phyloP scores from a whole-genome alignment of 2,797 vertebrate species.

The Rhabdomys pumilio region DNA sequence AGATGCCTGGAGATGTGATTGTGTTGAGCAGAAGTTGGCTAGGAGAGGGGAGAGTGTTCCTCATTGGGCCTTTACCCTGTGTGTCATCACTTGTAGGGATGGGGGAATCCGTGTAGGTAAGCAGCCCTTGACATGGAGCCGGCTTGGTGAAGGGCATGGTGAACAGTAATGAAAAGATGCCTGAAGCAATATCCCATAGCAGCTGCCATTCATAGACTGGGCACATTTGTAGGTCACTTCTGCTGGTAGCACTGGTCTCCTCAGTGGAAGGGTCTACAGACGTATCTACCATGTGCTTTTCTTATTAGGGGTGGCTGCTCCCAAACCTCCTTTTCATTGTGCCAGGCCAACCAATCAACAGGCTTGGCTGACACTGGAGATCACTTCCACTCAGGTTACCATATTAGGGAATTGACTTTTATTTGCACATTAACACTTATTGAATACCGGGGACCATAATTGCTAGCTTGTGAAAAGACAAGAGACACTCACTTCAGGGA shows the following conservation, averaged over 20 bases:
- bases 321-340: neutral
- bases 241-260: conserved; percentile 15
- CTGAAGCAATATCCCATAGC: neutral
- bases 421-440: neutral
- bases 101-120: neutral
- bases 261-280: conserved; percentile 44
- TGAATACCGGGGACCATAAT: conserved; percentile 18
- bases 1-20: conserved; percentile 53
- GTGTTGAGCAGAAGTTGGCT: conserved; percentile 34
- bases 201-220: neutral
- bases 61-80: neutral
- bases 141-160: conserved; percentile 16
- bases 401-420: conserved; percentile 22
- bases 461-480: neutral
- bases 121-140: neutral
- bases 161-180: conserved; percentile 41
- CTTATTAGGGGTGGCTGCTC: neutral
- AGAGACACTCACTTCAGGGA: neutral
- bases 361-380: neutral
- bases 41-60: neutral
- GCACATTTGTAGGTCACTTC: neutral
- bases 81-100: neutral
- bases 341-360: neutral
- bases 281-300: conserved; percentile 15
- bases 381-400: neutral